phyloP scores from a whole-genome alignment of 2,113 vertebrate genomes.

The Eulemur rufifrons region DNA sequence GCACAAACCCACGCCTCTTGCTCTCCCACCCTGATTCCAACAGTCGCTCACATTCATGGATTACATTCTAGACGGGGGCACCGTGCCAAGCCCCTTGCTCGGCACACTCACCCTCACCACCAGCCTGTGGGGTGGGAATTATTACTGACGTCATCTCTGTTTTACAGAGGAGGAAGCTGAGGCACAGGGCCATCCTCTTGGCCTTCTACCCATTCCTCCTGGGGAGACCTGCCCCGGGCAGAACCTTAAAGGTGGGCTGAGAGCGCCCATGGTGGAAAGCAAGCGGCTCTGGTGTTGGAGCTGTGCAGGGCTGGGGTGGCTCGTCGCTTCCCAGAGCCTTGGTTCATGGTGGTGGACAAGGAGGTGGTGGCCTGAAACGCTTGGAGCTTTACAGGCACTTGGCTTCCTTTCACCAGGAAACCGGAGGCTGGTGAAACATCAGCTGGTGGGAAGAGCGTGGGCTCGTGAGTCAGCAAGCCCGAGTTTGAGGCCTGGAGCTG shows the following conservation, averaged over 20 bases:
- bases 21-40: neutral
- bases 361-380: neutral
- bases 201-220: neutral
- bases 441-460: neutral
- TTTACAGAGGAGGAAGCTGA: conserved; percentile 3
- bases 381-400: neutral
- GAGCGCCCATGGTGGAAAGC: neutral
- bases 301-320: too few species aligned
- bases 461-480: neutral
- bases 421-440: neutral
- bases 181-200: neutral
- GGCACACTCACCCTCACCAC: neutral
- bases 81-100: neutral
- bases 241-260: neutral
- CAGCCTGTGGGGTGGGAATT: neutral
- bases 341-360: neutral
- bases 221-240: neutral
- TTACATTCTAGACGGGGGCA: neutral
- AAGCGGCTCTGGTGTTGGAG: neutral
- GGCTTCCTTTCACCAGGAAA: neutral
- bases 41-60: rapidly evolving
- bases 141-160: neutral
- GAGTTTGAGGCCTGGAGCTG: neutral
- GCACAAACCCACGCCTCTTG: neutral
- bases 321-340: neutral